Base-by-base conservation (phyloP, 2,113 vertebrate genomes). In the Atrichornis clamosus region DNA sequence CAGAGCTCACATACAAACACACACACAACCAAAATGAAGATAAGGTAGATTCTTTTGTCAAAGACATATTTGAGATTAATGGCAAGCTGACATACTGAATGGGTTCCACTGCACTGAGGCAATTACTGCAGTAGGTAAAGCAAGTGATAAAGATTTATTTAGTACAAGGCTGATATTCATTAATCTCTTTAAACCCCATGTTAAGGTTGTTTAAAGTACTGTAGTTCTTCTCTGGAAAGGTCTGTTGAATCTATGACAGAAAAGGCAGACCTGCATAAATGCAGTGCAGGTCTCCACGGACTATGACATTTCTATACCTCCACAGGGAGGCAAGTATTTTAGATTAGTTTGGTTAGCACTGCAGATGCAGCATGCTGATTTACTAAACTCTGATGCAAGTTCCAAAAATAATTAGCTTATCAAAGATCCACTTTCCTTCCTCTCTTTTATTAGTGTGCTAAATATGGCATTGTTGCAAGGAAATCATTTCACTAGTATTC, bases 281-380 rank as follows among this genome's bases (percentile, higher is more conserved):
- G 96, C 96, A 97, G 95, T 96, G 90, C 94, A 91, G 73, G 93
- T 97, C 97, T 97, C 97, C 86, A 87, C 1, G 76, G 97, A 96
- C 96, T 96, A 87, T 98, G 97, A 97, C 96, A 97, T 98, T 98
- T 97, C 97, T 96, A 92, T 92, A 84, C 87, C 97, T 97, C 97
- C 96, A 76, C 93, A 96, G 97, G 97, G 97, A 97, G 77, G 94
- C 96, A 83, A 95, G 96, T 94, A 91, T 96, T 97, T 97, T 94
- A 98, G 96, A 98, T 97, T 97, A 97, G 97, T 97, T 97, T 98
- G 95, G 97, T 97, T 97, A 97, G 95, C 95, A 96, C 95, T 97
- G 97, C 96, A 97, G 97, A 97, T 97, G 95, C 93, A 93, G 94
- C 97, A 93, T 96, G 97, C 97, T 97, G 97, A 96, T 96, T 96